Evolutionary conservation across 2,888 invertebrate species (phyloP), one percentile per base, ranked within the genome.

Genomic region (Germaria angustata): DNA sequence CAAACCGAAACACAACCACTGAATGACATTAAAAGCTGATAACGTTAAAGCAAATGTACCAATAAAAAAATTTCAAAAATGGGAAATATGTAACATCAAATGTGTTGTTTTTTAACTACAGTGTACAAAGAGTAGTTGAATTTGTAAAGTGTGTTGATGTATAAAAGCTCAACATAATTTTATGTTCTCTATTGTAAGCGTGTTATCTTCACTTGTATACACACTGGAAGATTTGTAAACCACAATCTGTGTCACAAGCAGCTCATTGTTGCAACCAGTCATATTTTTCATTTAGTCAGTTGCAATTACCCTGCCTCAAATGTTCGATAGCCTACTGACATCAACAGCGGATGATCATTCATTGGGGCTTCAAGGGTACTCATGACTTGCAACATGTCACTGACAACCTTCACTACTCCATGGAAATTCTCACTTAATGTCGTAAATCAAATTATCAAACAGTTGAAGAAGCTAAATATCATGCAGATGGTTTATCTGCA

Each of bases 391-490:
- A 28, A 28, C 86, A 87, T 76, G 85, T 85, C 11, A 84, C 86
- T 55, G 82, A 87, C 69, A 80, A 85, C 24, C 77, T 63, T 39
- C 82, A 84, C 11, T 85, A 81, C 65, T 81, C 84, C 8, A 79
- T 86, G 80, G 86, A 86, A 79, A 84, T 86, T 78, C 86, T 86
- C 32, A 76, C 85, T 15, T 61, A 86, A 15, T 86, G 86, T 63
- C 83, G 85, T 9, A 86, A 86, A 63, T 57, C 61, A 51, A 85
- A 85, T 5, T 86, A 85, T 41, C 34, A 46, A 22, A 85, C 78
- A 4, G 77, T 86, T 20, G 84, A 77, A 28, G 59, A 85, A 36
- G 85, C 86, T 6, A 71, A 77, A 6, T 53, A 81, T 0, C 15
- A 85, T 61, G 34, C 32, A 8, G 85, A 86, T 61, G 86, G 86